Base-by-base conservation (phyloP, 2,888 invertebrate species). In the Agelastica alni region DNA sequence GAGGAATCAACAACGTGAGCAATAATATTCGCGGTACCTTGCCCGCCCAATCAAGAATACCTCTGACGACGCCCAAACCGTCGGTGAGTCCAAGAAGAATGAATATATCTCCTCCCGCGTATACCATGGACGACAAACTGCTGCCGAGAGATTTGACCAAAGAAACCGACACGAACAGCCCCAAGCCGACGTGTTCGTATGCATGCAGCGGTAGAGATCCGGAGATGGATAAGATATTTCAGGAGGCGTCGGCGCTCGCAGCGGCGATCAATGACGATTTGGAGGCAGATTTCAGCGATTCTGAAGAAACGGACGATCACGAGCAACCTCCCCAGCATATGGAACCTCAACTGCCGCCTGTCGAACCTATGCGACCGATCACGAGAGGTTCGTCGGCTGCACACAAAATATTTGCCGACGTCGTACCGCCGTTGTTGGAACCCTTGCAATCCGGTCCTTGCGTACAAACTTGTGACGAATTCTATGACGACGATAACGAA, bases 51-150 rank as follows among this genome's bases (percentile, higher is more conserved):
- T 48, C 52, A 2, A 63, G 63, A 10, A 58, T 67, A 42, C 67
- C 66, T 7, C 49, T 65, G 4, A 63, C 65, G 4, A 65, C 63
- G 4, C 66, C 67, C 1, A 64, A 51, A 18, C 52, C 53, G 1
- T 61, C 62, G 7, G 51, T 60, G n/a, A 56, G 49, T 31, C 67
- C 67, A 1, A 63, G 46, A 34, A 42, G 67, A 34, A 43, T 53
- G 1, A 44, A 37, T 36, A 59, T 55, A 3, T 41, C 62, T 6
- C 63, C 62, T 6, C 57, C 34, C 13, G 28, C 58, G 2, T 58
- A 56, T 32, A 59, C 52, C 2, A 43, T 51, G 9, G 58, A 51
- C 3, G 36, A 26, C 2, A n/a, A n/a, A n/a, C 37, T 13, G 2
- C 39, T 39, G 6, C 30, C 36, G 7, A 20, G 3, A 20, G 37